Percentiles rank a stretch among this genome's conserved stretches.
These are phyloP conservation scores for Alethe diademata DNA, from an alignment of 2,113 vertebrate species.

Conservation along the genomic window DNA sequence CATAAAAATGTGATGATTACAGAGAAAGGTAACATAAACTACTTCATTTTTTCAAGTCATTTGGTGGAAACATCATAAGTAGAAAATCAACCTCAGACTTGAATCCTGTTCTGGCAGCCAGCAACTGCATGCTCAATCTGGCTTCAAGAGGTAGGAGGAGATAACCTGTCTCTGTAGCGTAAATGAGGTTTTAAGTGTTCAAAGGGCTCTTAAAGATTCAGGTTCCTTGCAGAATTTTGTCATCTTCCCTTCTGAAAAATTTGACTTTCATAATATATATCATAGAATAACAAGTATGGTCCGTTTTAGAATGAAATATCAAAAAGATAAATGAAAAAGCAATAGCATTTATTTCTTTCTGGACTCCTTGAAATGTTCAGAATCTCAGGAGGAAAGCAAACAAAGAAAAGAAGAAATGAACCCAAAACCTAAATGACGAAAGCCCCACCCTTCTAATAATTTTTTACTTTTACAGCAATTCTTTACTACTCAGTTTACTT, in stretches of 20 bases:
- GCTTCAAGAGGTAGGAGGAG: constrained; percentile 75
- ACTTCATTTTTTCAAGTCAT: constrained; percentile 72
- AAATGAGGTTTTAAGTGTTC: not conserved
- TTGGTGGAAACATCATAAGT: constrained; percentile 87
- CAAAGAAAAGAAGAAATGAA: not conserved
- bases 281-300: not conserved
- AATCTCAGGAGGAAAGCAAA: not conserved
- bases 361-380: not conserved
- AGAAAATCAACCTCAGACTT: constrained; percentile 88
- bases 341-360: not conserved
- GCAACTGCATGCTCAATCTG: constrained; percentile 77
- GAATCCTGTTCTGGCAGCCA: constrained; percentile 85
- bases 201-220: not conserved
- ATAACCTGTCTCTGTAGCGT: not conserved
- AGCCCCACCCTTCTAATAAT: fast-evolving
- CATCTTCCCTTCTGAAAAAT: not conserved
- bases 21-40: not conserved
- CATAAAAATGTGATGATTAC: not conserved
- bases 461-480: not conserved
- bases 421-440: not conserved
- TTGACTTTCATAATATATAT: not conserved
- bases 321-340: not conserved
- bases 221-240: not conserved
- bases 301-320: not conserved
- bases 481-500: not conserved